These are phyloP conservation scores for Dipodomys spectabilis DNA, from an alignment of 2,113 vertebrate species.

Conservation along the genomic window DNA sequence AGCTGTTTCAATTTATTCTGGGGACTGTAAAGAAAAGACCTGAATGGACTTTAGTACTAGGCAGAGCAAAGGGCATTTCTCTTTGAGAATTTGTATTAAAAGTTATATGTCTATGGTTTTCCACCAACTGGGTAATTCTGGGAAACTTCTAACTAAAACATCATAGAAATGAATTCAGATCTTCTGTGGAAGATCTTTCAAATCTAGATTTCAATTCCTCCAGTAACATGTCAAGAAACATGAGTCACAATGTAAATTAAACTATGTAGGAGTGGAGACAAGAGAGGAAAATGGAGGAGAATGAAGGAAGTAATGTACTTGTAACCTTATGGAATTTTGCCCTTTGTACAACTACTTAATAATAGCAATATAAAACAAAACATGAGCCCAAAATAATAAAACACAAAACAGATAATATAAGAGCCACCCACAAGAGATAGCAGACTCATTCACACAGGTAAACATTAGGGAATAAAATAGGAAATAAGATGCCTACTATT, in stretches of 20 bases:
- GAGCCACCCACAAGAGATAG: no score
- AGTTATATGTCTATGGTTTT: background rate
- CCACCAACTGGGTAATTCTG: background rate
- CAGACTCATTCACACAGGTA: background rate
- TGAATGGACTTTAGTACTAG: background rate
- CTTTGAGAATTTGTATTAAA: background rate
- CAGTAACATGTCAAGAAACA: background rate
- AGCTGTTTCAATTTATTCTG: background rate
- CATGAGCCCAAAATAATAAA: background rate
- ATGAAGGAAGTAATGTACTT: no score
- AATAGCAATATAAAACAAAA: background rate
- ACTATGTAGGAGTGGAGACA: no score
- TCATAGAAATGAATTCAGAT: background rate
- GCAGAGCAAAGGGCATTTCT: background rate
- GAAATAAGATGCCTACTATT: background rate
- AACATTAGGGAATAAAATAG: background rate
- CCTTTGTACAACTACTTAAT: no score
- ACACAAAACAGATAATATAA: background rate
- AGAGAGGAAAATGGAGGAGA: no score
- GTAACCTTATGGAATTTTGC: no score
- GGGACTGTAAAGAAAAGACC: background rate
- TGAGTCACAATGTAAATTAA: background rate
- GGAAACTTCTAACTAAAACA: background rate
- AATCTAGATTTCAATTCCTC: background rate
- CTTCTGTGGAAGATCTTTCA: background rate